Evolutionary conservation across 2,888 invertebrate species (phyloP).

Genomic region (Psococerastis gibbosa): DNA sequence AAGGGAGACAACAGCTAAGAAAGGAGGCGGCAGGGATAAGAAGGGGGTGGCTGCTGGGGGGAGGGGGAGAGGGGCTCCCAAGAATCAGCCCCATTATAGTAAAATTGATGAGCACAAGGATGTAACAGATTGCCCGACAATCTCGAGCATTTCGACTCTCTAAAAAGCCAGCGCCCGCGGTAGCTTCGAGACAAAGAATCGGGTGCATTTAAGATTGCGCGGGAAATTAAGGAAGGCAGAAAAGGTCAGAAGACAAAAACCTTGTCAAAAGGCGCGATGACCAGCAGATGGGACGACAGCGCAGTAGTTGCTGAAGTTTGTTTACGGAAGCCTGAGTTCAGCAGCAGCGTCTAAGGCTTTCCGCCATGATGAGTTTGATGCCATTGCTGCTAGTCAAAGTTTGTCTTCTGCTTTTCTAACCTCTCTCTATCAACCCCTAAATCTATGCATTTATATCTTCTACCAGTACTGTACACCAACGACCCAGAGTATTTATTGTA

Average conservation of each 20-base stretch:
- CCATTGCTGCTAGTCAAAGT: too few relatives aligned
- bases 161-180: not conserved
- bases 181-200: not conserved
- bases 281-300: constrained; percentile 8
- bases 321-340: too few relatives aligned
- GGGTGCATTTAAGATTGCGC: not conserved
- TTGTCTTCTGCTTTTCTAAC: too few relatives aligned
- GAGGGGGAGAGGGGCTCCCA: too few relatives aligned
- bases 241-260: constrained; percentile 11
- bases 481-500: too few relatives aligned
- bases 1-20: too few relatives aligned
- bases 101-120: not conserved
- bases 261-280: constrained; percentile 10
- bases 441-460: too few relatives aligned
- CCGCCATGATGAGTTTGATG: too few relatives aligned
- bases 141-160: not conserved
- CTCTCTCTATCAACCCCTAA: too few relatives aligned
- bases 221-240: not conserved
- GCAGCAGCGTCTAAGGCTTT: too few relatives aligned
- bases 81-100: not conserved
- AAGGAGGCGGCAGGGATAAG: not conserved
- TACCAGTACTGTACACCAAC: too few relatives aligned
- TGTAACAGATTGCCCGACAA: not conserved
- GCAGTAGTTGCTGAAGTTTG: too few relatives aligned
- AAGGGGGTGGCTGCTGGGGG: not conserved